These are phyloP conservation scores for Amaurobius ferox DNA, from an alignment of 2,888 invertebrate species.

Conservation along the genomic window DNA sequence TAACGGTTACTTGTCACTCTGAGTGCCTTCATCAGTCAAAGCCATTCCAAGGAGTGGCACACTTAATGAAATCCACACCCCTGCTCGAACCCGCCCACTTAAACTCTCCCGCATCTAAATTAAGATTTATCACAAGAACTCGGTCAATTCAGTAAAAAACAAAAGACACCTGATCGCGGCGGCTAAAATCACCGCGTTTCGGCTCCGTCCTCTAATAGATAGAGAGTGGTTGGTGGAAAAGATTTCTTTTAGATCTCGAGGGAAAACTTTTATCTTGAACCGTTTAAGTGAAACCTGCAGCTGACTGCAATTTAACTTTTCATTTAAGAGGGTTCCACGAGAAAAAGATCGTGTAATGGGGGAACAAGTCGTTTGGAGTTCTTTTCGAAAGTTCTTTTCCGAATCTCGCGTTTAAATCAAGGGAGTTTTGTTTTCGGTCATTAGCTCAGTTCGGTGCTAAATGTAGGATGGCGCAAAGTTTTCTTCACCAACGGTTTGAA, in stretches of 20 bases:
- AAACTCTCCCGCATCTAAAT: conserved; percentile 57
- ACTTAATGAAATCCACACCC: conserved; percentile 14
- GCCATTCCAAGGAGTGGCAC: neutral
- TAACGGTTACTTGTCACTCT: neutral
- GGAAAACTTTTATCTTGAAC: conserved; percentile 16
- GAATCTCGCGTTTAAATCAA: conserved; percentile 9
- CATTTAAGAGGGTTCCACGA: neutral
- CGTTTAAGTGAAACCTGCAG: conserved; percentile 13
- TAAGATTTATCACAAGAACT: conserved; percentile 58
- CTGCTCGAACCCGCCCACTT: conserved; percentile 22
- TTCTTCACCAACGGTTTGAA: neutral
- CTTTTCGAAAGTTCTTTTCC: conserved; percentile 6
- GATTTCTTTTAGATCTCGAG: neutral
- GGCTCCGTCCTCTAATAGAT: neutral
- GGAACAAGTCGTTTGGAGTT: conserved; percentile 16
- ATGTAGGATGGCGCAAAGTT: conserved; percentile 1
- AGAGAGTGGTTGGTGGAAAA: neutral
- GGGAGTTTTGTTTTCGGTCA: conserved; percentile 12
- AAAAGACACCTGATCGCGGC: neutral
- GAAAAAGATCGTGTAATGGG: conserved; percentile 12
- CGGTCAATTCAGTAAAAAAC: neutral
- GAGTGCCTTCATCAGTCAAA: conserved; percentile 10
- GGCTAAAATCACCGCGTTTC: neutral
- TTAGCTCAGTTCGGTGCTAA: neutral
- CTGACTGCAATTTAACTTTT: conserved; percentile 13